phyloP scores from a whole-genome alignment of 2,113 vertebrate genomes.

The Fukomys damarensis region DNA sequence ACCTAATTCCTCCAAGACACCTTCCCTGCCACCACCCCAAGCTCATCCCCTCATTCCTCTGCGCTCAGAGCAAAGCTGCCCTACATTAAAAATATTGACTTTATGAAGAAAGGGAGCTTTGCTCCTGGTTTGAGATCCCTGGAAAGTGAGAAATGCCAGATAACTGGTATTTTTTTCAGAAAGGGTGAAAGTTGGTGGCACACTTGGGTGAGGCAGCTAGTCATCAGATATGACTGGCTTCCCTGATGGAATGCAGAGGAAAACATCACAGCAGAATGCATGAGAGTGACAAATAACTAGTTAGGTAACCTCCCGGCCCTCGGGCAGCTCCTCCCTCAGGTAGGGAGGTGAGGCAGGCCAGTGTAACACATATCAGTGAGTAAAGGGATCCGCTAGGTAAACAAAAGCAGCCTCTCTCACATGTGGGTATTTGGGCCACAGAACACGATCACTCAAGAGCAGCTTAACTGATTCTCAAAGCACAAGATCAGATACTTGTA shows the following conservation, averaged over 20 bases:
- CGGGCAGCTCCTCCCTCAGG: background rate
- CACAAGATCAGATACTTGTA: background rate
- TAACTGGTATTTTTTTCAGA: constrained; percentile 41
- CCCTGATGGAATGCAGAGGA: background rate
- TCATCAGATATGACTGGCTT: background rate
- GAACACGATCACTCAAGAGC: background rate
- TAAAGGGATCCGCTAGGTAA: background rate
- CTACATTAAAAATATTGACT: constrained; percentile 38
- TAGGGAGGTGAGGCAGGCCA: background rate
- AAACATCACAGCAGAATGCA: background rate
- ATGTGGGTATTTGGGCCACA: background rate
- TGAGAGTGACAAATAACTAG: background rate
- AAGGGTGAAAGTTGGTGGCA: background rate
- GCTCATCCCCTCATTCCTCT: background rate
- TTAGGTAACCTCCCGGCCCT: background rate
- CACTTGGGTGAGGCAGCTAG: background rate
- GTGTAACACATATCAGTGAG: background rate
- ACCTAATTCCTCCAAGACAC: background rate
- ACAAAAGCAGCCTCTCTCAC: background rate
- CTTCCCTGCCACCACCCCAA: constrained; percentile 1
- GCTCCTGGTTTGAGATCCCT: background rate
- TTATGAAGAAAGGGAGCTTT: background rate
- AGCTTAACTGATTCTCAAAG: background rate
- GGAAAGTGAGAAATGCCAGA: constrained; percentile 17
- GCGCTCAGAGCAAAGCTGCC: background rate